Evolutionary conservation across 2,888 invertebrate genomes (phyloP), one percentile per base, ranked within the genome.

Genomic region (Chrysodeixis includens): DNA sequence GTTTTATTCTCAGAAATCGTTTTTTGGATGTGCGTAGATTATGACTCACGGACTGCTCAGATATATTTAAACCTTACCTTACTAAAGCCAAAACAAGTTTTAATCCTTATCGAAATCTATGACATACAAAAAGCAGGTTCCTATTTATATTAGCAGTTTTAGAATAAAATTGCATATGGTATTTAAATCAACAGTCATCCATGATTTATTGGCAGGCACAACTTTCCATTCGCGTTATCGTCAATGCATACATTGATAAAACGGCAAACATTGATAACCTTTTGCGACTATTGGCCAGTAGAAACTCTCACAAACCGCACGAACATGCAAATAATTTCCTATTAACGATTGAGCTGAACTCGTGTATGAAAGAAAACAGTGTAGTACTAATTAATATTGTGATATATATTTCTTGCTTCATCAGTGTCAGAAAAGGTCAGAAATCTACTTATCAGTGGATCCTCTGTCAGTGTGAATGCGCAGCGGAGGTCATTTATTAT

Each of bases 191-290:
- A 53, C 61, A 60, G 56, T 65, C 56, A 61, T 63, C 51, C 30
- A 57, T 56, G 16, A 57, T 69, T 66, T 64, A 68, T 55, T 49
- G 20, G 20, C 10, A 68, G 10, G 46, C 18, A 70, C 30, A 75
- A 75, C 65, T 82, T 77, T 77, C 71, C 81, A 75, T 77, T 71
- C 58, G 59, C 20, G 35, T 76, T 82, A 80, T 79, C 80, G 18
- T 44, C 58, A 70, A 46, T 63, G 61, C 69, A 66, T 64, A 67
- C 53, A 54, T 62, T 68, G 82, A 82, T 79, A 82, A 72, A 64
- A 66, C 63, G 57, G 66, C 57, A 67, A 72, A 77, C 63, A 46
- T 61, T 69, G 80, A 80, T 82, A 82, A 82, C 75, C 80, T 61
- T 63, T 54, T 26, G 56, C 55, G 20, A 49, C 46, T 49, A 56